Percentiles rank a stretch among this genome's conserved stretches.
Conservation (phyloP, 2,113 vertebrate species). For the Panthera uncia region DNA sequence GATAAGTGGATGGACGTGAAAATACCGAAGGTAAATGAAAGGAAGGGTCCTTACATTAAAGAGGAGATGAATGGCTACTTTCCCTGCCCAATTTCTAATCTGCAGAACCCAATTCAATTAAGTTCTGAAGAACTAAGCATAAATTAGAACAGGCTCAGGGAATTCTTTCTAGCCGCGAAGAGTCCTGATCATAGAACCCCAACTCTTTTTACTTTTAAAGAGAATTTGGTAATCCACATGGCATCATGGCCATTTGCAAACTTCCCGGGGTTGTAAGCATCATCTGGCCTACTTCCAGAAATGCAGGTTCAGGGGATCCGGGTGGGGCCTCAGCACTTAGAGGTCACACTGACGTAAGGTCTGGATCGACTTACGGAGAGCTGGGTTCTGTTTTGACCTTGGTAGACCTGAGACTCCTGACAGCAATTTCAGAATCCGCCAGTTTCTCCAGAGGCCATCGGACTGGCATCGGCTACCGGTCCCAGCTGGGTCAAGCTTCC, state of each 20-base stretch:
- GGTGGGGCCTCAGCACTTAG: not conserved
- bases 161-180: not conserved
- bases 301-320: not conserved
- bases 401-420: not conserved
- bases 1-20: not conserved
- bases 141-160: not conserved
- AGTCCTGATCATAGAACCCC: not conserved
- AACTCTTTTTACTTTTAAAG: conserved; percentile 12
- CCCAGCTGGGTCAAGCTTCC: not conserved
- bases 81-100: not conserved
- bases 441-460: not conserved
- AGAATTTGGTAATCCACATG: not conserved
- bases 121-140: not conserved
- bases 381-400: not conserved
- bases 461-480: not conserved
- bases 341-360: not conserved
- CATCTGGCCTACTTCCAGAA: not conserved
- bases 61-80: not conserved
- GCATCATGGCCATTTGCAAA: not conserved
- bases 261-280: not conserved
- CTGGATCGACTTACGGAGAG: not conserved
- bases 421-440: not conserved
- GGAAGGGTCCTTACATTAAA: not conserved
- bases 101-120: not conserved
- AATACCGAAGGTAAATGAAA: not conserved